Percentiles rank a stretch among this genome's conserved stretches.
Evolutionary conservation across 1,140 invertebrate species (phyloP).

Genomic region (Lordiphosa stackelbergi): DNA sequence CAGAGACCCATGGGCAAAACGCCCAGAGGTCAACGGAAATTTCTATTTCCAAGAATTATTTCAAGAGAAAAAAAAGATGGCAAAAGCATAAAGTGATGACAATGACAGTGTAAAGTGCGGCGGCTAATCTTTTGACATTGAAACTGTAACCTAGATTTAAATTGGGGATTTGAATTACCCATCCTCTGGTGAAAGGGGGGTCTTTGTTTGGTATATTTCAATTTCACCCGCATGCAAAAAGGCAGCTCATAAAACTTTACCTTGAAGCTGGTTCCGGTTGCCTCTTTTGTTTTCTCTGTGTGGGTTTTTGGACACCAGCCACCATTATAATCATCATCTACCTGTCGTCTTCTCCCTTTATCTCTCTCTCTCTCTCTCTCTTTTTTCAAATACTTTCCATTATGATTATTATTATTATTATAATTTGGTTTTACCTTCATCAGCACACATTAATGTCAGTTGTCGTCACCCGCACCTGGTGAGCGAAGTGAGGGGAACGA

Average conservation of each 20-base stretch:
- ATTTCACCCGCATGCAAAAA: slow-evolving; percentile 57
- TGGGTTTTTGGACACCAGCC: slow-evolving; percentile 3
- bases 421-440: slow-evolving; percentile 57
- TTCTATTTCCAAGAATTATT: slow-evolving; percentile 34
- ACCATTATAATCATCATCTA: slow-evolving; percentile 25
- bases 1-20: slow-evolving; percentile 30
- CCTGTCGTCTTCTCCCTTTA: not conserved
- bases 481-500: not conserved
- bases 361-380: slow-evolving; percentile 21
- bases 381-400: slow-evolving; percentile 69
- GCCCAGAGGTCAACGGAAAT: slow-evolving; percentile 51
- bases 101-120: slow-evolving; percentile 11
- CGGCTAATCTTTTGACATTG: not conserved
- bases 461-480: slow-evolving; percentile 25
- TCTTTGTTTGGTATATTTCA: slow-evolving; percentile 24
- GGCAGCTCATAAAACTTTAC: slow-evolving; percentile 54
- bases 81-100: slow-evolving; percentile 25
- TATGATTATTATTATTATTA: slow-evolving; percentile 63
- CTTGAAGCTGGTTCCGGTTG: slow-evolving; percentile 39
- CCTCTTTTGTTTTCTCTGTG: slow-evolving; percentile 13
- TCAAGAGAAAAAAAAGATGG: slow-evolving; percentile 10
- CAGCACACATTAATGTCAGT: slow-evolving; percentile 56
- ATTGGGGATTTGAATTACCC: no score
- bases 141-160: no score
- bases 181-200: no score